phyloP scores from a whole-genome alignment of 2,797 vertebrate species.

The Tangara arthus region DNA sequence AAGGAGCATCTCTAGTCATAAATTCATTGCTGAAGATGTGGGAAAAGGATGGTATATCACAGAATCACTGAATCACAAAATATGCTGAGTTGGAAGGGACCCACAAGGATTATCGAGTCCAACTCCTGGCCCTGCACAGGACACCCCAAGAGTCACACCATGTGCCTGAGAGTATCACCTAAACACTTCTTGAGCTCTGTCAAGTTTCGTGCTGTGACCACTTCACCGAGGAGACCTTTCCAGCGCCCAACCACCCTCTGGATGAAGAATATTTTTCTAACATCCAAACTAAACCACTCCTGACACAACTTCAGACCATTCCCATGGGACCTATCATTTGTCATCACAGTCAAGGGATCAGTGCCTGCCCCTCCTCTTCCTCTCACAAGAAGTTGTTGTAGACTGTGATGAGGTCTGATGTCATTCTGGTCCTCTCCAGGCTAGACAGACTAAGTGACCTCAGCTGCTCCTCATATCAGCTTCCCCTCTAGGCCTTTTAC shows the following conservation, averaged over 20 bases:
- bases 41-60: neutral
- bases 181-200: neutral
- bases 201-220: neutral
- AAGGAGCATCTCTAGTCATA: neutral
- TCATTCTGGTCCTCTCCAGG: too few relatives aligned
- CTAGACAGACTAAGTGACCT: neutral
- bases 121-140: neutral
- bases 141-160: neutral
- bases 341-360: neutral
- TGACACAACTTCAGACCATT: neutral
- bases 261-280: neutral
- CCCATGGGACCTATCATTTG: neutral
- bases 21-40: neutral
- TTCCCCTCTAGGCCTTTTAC: neutral
- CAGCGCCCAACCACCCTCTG: neutral
- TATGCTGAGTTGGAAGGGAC: neutral
- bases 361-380: neutral
- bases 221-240: neutral
- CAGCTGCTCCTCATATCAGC: neutral
- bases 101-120: neutral
- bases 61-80: neutral
- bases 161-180: neutral
- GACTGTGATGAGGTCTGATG: neutral
- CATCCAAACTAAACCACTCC: neutral
- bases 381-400: neutral